Base-by-base conservation (phyloP, 2,797 vertebrate species). In the Molossus alvarezi region DNA sequence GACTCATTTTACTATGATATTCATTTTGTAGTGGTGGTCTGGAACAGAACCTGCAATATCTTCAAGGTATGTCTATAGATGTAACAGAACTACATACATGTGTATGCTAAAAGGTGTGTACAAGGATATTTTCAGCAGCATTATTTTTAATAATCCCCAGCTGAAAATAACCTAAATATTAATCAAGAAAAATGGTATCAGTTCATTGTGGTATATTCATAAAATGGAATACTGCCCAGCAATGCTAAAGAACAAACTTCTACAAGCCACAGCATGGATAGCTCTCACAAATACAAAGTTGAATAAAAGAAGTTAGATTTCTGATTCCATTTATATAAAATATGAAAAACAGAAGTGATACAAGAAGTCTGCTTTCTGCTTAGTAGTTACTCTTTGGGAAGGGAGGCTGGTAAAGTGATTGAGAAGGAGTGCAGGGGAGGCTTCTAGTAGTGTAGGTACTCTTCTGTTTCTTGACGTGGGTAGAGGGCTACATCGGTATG, bases 71-170 rank as follows among this genome's bases (percentile, higher is more conserved):
- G 27, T 23, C 41, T 82, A 82, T 11, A 82, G 73, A 72, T 72
- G 17, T 20, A 79, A 69, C 12, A 92, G 48, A 92, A 48, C 11
- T 94, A 12, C 17, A 84, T n/a, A 88, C 25, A 69, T 41, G 33
- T 14, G 5, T 60, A 33, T 81, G 76, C 14, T 37, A 48, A 90
- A 79, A 58, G 33, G 27, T 11, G 95, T 0, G 2, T 45, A 64
- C 5, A 20, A 88, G 33, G 55, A 62, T 55, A 64, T 91, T 94
- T 76, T 87, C 11, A 87, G 58, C 37, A 88, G 48, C 21, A 90
- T 75, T 93, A 80, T 75, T 95, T 95, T 88, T 75, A 90, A 73
- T 33, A 90, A 67, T 72, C 15, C 17, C 6, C 62, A 88, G 64
- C n/a, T 76, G 58, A 27, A 90, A 90, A 93, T 84, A 83, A 48